These are phyloP conservation scores for Pristionchus fissidentatus DNA, from an alignment of 2,888 invertebrate species.

Conservation along the genomic window DNA sequence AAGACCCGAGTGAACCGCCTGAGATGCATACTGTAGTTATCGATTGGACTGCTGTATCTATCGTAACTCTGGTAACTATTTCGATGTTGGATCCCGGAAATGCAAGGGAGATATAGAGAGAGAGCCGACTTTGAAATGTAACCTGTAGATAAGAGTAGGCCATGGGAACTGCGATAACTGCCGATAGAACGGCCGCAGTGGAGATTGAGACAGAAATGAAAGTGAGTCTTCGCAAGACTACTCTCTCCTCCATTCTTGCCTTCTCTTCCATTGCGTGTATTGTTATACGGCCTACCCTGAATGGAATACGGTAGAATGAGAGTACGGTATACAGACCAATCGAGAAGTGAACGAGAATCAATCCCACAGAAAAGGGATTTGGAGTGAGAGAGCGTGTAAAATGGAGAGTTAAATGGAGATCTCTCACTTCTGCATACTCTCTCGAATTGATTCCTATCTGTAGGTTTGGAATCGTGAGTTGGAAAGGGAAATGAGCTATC, in stretches of 20 bases:
- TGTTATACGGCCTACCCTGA: not conserved
- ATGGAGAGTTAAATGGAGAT: too few species aligned
- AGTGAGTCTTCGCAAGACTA: slow-evolving; percentile 20
- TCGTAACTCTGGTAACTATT: not conserved
- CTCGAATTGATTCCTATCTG: too few species aligned
- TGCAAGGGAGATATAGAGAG: not conserved
- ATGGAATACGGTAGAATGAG: not conserved
- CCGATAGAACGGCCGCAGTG: slow-evolving; percentile 37
- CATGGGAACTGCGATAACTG: slow-evolving; percentile 44
- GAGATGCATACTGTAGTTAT: not conserved
- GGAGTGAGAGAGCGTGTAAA: too few species aligned
- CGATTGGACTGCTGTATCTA: not conserved
- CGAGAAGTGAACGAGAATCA: not conserved
- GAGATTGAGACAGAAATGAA: slow-evolving; percentile 45
- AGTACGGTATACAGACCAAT: not conserved
- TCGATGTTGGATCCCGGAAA: not conserved
- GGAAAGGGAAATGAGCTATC: not conserved
- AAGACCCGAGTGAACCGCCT: slow-evolving; percentile 44
- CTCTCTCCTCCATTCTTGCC: slow-evolving; percentile 32
- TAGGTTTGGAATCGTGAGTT: not conserved
- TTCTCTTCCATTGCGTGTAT: slow-evolving; percentile 40
- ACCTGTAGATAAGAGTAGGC: slow-evolving; percentile 45
- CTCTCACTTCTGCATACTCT: too few species aligned
- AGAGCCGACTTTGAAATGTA: not conserved
- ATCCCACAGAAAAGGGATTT: too few species aligned